Percentiles rank a stretch among this genome's conserved stretches.
These are phyloP conservation scores for Colinus virginianus DNA, from an alignment of 2,113 vertebrate species.

Conservation along the genomic window DNA sequence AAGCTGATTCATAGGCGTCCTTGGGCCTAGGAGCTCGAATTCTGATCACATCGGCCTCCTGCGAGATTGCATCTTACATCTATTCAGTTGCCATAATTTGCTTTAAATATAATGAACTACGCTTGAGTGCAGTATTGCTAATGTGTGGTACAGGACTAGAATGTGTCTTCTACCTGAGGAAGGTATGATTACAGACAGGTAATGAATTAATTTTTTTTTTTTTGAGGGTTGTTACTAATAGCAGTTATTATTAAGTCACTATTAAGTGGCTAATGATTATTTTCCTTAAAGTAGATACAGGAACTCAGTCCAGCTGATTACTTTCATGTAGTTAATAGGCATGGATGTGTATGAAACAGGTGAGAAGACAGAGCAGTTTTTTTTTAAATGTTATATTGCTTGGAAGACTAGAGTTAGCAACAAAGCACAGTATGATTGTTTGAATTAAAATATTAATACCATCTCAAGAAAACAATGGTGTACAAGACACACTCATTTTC, in stretches of 20 bases:
- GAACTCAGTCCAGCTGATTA: neutral
- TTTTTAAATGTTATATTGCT: neutral
- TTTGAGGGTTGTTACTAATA: neutral
- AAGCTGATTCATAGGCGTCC: neutral
- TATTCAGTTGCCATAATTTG: neutral
- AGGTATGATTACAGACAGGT: neutral
- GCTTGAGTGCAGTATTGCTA: neutral
- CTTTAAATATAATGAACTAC: neutral
- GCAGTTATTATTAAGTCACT: neutral
- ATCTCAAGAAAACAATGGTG: neutral
- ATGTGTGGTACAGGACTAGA: neutral
- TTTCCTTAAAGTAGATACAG: neutral
- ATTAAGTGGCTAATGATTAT: neutral
- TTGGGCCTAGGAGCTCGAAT: neutral
- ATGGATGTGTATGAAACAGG: neutral
- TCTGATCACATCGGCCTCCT: neutral
- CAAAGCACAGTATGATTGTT: neutral
- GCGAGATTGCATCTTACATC: neutral
- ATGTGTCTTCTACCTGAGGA: neutral
- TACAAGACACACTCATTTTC: neutral
- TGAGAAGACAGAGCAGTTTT: neutral
- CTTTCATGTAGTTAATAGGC: neutral
- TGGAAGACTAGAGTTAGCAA: neutral
- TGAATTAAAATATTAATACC: neutral
- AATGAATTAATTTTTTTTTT: neutral